Percentiles rank a stretch among this genome's conserved stretches.
Evolutionary conservation across 2,888 invertebrate genomes (phyloP).

Genomic region (Temnothorax rugatulus): DNA sequence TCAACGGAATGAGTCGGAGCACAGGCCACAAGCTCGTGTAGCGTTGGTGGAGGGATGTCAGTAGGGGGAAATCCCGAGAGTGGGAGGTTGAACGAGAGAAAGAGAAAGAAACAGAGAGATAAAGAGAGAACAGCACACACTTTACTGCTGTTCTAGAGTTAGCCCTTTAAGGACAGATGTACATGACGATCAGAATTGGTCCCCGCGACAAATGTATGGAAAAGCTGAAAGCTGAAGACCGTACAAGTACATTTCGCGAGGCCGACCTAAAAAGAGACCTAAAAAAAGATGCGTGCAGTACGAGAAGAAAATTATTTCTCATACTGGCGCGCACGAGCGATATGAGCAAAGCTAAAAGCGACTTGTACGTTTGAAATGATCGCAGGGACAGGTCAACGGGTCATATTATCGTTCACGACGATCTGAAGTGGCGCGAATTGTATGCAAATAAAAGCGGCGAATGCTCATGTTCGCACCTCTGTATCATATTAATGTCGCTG

Average conservation of each 20-base stretch:
- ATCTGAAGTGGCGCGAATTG: slow-evolving; percentile 63
- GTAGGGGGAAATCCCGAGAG: slow-evolving; percentile 45
- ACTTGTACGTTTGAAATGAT: slow-evolving; percentile 42
- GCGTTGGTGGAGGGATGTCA: slow-evolving; percentile 51
- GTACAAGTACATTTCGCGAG: not conserved
- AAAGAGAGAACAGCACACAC: slow-evolving; percentile 2
- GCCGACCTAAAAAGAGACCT: not conserved
- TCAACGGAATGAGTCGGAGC: slow-evolving; percentile 80
- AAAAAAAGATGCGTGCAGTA: not conserved
- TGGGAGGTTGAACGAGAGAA: slow-evolving; percentile 45
- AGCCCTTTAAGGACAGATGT: slow-evolving; percentile 6
- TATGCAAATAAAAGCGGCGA: slow-evolving; percentile 67
- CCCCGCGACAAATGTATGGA: not conserved
- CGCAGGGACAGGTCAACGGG: slow-evolving; percentile 69
- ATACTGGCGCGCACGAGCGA: slow-evolving; percentile 22
- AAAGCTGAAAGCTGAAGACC: not conserved
- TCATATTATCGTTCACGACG: slow-evolving; percentile 65
- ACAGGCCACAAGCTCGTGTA: slow-evolving; percentile 53
- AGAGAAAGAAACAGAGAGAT: slow-evolving; percentile 1
- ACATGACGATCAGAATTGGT: not conserved
- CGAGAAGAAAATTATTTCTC: slow-evolving; percentile 16
- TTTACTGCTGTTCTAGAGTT: not conserved
- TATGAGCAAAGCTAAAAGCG: slow-evolving; percentile 1
- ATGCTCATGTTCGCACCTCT: slow-evolving; percentile 63
- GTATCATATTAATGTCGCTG: slow-evolving; percentile 70